Evolutionary conservation across 1,140 invertebrate species (phyloP), one percentile per base, ranked within the genome.

Genomic region (Sminthurides bifidus): DNA sequence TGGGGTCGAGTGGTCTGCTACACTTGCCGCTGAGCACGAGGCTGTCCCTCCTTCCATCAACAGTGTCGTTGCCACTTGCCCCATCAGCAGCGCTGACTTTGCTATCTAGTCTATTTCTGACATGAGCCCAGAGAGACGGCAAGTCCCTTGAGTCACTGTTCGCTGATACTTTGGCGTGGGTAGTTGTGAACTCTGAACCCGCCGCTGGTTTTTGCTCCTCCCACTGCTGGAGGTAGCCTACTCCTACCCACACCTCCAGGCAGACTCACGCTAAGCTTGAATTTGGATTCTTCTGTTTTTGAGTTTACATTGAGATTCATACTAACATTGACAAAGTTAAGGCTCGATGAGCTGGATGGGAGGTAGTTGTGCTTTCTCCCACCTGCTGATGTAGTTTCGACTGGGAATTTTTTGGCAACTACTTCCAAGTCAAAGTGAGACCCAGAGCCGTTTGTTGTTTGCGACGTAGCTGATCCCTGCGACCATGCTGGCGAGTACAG

Each of bases 351-450:
- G 19, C 54, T 50, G 15, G 45, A 40, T 8, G 54, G 54, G 8
- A 56, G 38, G 31, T 56, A 56, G n/a, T 40, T 44, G 4, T 44
- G 17, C 24, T 43, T 31, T 35, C 31, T 23, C 21, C 40, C 19
- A 17, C 23, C 38, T 41, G 5, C 23, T 23, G 46, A 33, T n/a
- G n/a, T n/a, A 49, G 4, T 21, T 8, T 26, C 46, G 17, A 31
- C 15, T 3, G 4, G 31, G 10, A 31, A 31, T 35, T 49, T 51
- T 19, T 57, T 57, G 10, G 55, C 51, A 51, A 57, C 44, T 27
- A 57, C 40, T 49, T 57, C 55, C 24, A 57, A 41, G 27, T 57
- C 55, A 31, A 57, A 48, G 8, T 38, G 52, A 29, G 48, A 51
- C 23, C 23, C 48, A 6, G 48, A 3, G 3, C 46, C 46, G 5